A percentile compares a stretch with the other conserved stretches of the same genome.
Evolutionary conservation across 2,797 vertebrate genomes (phyloP).

Genomic region (Salmo trutta): DNA sequence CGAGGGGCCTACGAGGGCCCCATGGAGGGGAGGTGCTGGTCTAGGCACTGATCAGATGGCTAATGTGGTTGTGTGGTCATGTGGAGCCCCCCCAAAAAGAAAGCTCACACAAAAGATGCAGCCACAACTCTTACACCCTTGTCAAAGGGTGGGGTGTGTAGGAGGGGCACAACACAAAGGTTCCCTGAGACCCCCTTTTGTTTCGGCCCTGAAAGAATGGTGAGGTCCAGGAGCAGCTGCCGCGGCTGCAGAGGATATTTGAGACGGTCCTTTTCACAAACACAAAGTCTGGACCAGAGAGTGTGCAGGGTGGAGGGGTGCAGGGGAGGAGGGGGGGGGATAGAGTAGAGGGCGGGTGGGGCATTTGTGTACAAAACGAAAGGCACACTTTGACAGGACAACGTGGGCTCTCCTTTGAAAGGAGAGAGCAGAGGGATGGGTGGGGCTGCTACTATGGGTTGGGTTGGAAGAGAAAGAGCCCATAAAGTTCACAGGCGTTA

Average conservation of each 20-base stretch:
- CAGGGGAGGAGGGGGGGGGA: slow-evolving; percentile 19
- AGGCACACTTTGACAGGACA: slow-evolving; percentile 75
- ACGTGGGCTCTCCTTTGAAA: slow-evolving; percentile 44
- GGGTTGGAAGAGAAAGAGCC: slow-evolving; percentile 46
- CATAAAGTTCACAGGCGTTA: slow-evolving; percentile 69
- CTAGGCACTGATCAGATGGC: slow-evolving; percentile 62
- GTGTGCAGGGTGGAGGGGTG: slow-evolving; percentile 30
- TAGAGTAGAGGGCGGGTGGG: slow-evolving; percentile 16
- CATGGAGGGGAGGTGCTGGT: not conserved
- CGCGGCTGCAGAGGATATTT: slow-evolving; percentile 73
- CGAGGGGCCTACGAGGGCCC: slow-evolving; percentile 35
- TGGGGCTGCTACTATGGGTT: not conserved
- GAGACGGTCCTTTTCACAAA: slow-evolving; percentile 70
- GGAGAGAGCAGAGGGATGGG: slow-evolving; percentile 2
- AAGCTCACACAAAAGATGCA: slow-evolving; percentile 67
- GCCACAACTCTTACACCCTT: slow-evolving; percentile 62
- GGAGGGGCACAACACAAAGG: slow-evolving; percentile 63
- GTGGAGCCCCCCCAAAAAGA: slow-evolving; percentile 43
- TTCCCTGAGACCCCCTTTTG: slow-evolving; percentile 58
- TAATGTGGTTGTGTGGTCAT: slow-evolving; percentile 41
- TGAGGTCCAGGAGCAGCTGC: slow-evolving; percentile 73
- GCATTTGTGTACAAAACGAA: slow-evolving; percentile 63
- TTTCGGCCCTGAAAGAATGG: slow-evolving; percentile 64
- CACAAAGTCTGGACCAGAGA: slow-evolving; percentile 71
- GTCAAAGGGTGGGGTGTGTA: slow-evolving; percentile 54